Base-by-base conservation (phyloP, 2,888 invertebrate species). In the Drosophila ustulata region DNA sequence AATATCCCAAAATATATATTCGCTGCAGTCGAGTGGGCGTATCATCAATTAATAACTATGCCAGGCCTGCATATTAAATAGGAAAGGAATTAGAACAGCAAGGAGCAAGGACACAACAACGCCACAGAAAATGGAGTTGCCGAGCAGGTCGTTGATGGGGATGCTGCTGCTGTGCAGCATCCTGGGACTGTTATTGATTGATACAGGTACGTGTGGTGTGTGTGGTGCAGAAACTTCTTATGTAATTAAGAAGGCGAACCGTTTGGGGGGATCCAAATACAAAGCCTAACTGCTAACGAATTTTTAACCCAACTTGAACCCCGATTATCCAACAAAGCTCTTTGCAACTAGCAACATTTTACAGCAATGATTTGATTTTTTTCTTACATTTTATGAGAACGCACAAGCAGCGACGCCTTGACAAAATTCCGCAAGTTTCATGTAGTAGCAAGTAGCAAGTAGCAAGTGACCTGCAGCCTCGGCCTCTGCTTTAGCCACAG, bases 311-410 rank as follows among this genome's bases (percentile, higher is more conserved):
- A 41, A 46, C 49, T 59, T 64, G 61, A 66, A 59, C 6, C 39
- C 39, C 18, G 11, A 47, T 46, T 13, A 61, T 8, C 47, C 51
- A 58, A 59, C n/a, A 25, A 51, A 51, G 18, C 49, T 66, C 58
- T 47, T 58, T 39, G 52, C 58, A 73, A 61, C 55, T 59, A 75
- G 71, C 55, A 61, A 75, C 41, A 49, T 65, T 77, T 83, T 78
- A 80, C 85, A 88, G 78, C 78, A 90, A 90, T 90, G 90, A 90
- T 90, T 90, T 90, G 90, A 90, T 90, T 90, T 90, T 90, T 90
- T 90, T 90, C 90, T 90, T 88, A 89, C 82, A 84, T 89, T 82
- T 77, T 75, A 77, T 73, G 71, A 72, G 46, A 82, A 86, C 57
- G 85, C 82, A 77, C 82, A 68, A 80, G 85, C 88, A 88, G 81